Percentiles rank a stretch among this genome's conserved stretches.
These are phyloP conservation scores for Nannoperca obscura DNA, from an alignment of 2,797 vertebrate species.

Conservation along the genomic window DNA sequence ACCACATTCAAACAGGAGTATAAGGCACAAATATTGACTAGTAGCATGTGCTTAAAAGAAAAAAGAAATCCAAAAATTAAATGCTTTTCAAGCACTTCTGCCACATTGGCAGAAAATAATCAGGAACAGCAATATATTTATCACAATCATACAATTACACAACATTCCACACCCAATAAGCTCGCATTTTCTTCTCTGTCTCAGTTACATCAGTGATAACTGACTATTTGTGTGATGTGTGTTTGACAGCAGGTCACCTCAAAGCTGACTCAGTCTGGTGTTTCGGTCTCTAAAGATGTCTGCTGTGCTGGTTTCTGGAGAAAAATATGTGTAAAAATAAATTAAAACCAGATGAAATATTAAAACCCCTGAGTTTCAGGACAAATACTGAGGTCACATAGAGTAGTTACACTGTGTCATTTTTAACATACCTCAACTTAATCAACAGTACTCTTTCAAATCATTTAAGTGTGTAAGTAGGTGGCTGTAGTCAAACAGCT, in stretches of 20 bases:
- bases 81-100: constrained; percentile 57
- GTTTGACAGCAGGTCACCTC: constrained; percentile 29
- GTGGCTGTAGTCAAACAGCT: constrained; percentile 18
- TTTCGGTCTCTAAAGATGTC: constrained; percentile 33
- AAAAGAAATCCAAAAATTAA: constrained; percentile 26
- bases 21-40: constrained; percentile 85
- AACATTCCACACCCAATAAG: constrained; percentile 60
- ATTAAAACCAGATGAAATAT: constrained; percentile 50
- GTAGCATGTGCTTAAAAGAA: constrained; percentile 67
- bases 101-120: constrained; percentile 64
- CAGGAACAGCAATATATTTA: constrained; percentile 47
- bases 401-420: constrained; percentile 38
- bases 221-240: constrained; percentile 18
- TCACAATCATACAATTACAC: constrained; percentile 58
- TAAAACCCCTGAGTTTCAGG: constrained; percentile 83
- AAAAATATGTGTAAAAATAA: constrained; percentile 25
- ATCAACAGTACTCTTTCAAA: constrained; percentile 19
- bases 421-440: constrained; percentile 19
- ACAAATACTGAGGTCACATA: constrained; percentile 64
- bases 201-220: constrained; percentile 54
- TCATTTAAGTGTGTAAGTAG: neutral
- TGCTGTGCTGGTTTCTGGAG: constrained; percentile 63
- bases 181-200: neutral
- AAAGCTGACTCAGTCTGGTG: constrained; percentile 36
- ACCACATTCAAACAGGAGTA: constrained; percentile 74